Evolutionary conservation across 2,888 invertebrate genomes (phyloP), one percentile per base, ranked within the genome.

Genomic region (Eristalis arbustorum): DNA sequence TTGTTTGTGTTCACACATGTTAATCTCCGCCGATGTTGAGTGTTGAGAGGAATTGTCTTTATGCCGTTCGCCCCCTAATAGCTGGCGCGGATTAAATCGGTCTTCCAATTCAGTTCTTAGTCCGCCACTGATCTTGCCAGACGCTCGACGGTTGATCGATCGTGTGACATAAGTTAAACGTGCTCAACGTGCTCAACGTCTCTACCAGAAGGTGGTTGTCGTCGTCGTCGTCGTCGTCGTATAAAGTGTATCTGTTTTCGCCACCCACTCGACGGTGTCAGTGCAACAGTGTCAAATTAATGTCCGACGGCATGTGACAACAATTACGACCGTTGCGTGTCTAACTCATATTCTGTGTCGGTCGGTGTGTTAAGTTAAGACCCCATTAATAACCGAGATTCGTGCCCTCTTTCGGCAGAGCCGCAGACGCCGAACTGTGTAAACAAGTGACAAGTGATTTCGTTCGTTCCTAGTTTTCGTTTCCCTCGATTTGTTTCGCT

Each of bases 41-140:
- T 74, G 75, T 80, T 75, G 66, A 69, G 81, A 76, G 49, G 40
- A 34, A 59, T 63, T 64, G 69, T 63, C 10, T 49, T 66, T 68
- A 37, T 66, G 37, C 40, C 59, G 74, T 14, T 56, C 69, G 61
- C 66, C 61, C 77, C 74, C 57, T 81, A 78, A 78, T 71, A 75
- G 71, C 63, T 18, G 18, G 8, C 42, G n/a, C 18, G 18, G 49
- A 49, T 49, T 49, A 49, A 49, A 49, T n/a, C 61, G 66, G 64
- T 59, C 63, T 75, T 28, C 14, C 59, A 23, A 25, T 59, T 64
- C 78, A 87, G 87, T 87, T 87, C 83, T 72, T 59, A 57, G 34
- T 83, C 68, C 78, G 78, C 87, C 49, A 87, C 72, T 34, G 87
- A 83, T 87, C 87, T 75, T 75, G 49, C 37, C 72, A 79, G 87